Evolutionary conservation across 2,888 invertebrate species (phyloP), one percentile per base, ranked within the genome.

Genomic region (Pelosia muscerda): DNA sequence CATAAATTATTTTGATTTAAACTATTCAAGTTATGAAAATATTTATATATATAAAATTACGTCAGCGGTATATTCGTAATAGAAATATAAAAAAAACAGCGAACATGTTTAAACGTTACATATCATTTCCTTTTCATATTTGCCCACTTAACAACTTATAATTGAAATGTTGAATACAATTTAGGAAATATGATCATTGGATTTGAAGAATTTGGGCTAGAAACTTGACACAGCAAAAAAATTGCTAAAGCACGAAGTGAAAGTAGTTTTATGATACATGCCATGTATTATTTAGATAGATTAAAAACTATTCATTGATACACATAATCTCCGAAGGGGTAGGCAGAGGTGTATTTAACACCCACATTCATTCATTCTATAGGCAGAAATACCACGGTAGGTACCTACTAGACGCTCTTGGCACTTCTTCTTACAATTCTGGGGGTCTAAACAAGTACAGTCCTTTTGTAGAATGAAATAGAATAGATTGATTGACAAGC

Each of bases 191-290:
- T 55, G 13, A 55, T 25, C 55, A 55, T 26, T 55, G 19, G 15
- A 23, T 26, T 26, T 55, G 13, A 55, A 55, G 15, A 4, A 55
- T 55, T 55, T 55, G 25, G 13, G 13, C 55, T 55, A 3, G 25
- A 26, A 55, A 55, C 15, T 55, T 55, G 15, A 25, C 55, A 26
- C 25, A 11, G 55, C 23, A 55, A 55, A 26, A 55, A 53, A 15
- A 26, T 19, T 8, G 2, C 26, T 26, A 19, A 55, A 25, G 26
- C 55, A 55, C 8, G 0, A 26, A 25, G 55, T 13, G 25, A 26
- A 55, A 55, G 55, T 55, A 15, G 55, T 55, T 55, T 55, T 25
- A 55, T 55, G 25, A 55, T 55, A 49, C 49, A 53, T n/a, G 22
- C 53, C 11, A 25, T 25, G 4, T 23, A n/a, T n/a, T 0, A 55